phyloP scores from a whole-genome alignment of 1,140 invertebrate species.

The Littorina saxatilis region DNA sequence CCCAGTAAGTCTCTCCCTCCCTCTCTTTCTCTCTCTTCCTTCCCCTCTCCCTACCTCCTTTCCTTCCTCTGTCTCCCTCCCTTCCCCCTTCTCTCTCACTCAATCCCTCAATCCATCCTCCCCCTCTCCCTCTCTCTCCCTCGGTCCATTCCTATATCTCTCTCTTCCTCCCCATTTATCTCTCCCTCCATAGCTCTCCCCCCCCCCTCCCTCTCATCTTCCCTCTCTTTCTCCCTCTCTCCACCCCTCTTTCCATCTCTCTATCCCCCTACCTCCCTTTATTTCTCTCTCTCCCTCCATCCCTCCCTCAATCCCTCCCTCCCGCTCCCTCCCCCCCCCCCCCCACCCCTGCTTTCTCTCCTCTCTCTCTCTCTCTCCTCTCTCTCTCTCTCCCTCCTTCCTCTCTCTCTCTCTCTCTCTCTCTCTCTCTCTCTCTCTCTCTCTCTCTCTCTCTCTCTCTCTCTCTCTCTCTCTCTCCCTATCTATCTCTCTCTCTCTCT shows the following conservation, averaged over 20 bases:
- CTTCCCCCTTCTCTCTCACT: background rate
- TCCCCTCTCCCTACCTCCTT: background rate
- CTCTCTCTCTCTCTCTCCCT: no score
- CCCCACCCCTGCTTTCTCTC: background rate
- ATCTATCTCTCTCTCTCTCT: no score
- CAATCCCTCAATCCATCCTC: no score
- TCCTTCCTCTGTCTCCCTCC: background rate
- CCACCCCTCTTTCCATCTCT: background rate
- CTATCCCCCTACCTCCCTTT: no score
- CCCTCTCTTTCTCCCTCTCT: background rate
- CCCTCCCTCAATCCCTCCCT: no score
- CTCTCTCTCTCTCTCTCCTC: background rate
- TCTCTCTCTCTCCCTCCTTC: background rate
- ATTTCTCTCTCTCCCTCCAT: no score
- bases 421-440: background rate
- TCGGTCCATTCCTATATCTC: no score
- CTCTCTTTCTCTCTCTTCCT: background rate
- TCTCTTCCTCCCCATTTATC: no score
- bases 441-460: background rate
- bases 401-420: background rate
- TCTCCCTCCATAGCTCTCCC: no score
- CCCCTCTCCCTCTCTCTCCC: background rate
- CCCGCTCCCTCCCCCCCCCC: no score
- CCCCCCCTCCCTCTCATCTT: no score
- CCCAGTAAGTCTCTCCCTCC: background rate